A percentile compares a stretch with the other conserved stretches of the same genome.
Conservation (phyloP, 2,888 invertebrate species). For the Lithodes maja region DNA sequence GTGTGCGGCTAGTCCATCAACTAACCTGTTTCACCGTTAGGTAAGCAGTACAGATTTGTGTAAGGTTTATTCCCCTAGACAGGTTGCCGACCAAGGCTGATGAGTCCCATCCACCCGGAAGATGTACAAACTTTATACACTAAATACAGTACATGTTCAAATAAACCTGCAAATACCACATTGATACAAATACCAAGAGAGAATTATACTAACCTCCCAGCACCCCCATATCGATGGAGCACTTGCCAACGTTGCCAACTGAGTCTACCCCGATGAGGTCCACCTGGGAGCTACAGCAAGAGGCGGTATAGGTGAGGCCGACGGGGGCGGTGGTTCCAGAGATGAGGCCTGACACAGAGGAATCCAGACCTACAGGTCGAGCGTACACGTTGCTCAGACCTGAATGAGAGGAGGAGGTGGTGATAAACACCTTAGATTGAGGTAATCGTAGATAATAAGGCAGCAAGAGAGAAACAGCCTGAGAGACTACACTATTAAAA, state of each 20-base stretch:
- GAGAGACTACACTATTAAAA: too few relatives aligned
- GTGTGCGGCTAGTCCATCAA: too few relatives aligned
- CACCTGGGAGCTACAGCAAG: slow-evolving; percentile 54
- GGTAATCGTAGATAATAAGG: too few relatives aligned
- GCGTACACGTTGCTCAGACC: slow-evolving; percentile 48
- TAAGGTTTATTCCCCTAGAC: too few relatives aligned
- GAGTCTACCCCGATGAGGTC: slow-evolving; percentile 54
- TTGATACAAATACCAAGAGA: background rate
- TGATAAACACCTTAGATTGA: too few relatives aligned
- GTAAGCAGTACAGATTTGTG: too few relatives aligned
- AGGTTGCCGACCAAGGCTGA: too few relatives aligned
- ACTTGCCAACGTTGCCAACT: slow-evolving; percentile 56
- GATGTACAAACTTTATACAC: background rate
- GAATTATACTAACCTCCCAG: slow-evolving; percentile 44
- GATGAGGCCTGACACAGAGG: background rate
- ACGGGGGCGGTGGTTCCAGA: slow-evolving; percentile 30
- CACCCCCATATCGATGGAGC: slow-evolving; percentile 52
- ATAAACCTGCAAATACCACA: background rate
- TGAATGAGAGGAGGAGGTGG: background rate
- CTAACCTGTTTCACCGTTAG: too few relatives aligned
- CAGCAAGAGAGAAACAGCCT: too few relatives aligned
- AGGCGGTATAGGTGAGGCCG: slow-evolving; percentile 14
- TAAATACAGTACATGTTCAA: background rate
- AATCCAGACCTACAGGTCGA: slow-evolving; percentile 30
- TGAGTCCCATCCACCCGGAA: too few relatives aligned